Percentiles rank a stretch among this genome's conserved stretches.
Conservation (phyloP, 2,888 invertebrate genomes). For the Polyommatus iphigenia region DNA sequence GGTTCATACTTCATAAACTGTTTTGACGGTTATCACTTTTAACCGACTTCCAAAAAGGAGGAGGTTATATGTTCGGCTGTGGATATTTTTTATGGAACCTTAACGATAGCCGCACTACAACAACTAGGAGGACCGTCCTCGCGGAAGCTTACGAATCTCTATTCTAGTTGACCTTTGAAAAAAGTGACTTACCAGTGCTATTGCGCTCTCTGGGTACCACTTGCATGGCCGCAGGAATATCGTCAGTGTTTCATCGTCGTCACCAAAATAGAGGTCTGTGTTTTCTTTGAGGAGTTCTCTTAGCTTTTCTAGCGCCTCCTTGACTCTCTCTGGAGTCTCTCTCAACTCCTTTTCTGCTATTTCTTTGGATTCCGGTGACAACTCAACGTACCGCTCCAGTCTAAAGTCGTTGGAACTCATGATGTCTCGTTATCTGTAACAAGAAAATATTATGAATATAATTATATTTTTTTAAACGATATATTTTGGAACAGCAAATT, state of each 20-base stretch:
- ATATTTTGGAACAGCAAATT: neutral
- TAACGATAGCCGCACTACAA: too few relatives aligned
- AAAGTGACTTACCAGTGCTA: slow-evolving; percentile 83
- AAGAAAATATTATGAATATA: slow-evolving; percentile 12
- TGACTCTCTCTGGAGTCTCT: slow-evolving; percentile 85
- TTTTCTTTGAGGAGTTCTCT: slow-evolving; percentile 84
- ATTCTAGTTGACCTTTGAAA: neutral
- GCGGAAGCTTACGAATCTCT: too few relatives aligned
- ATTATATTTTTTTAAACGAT: neutral
- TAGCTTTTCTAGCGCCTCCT: slow-evolving; percentile 81
- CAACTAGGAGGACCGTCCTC: too few relatives aligned
- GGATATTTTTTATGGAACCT: too few relatives aligned
- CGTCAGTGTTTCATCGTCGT: slow-evolving; percentile 88
- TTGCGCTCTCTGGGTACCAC: slow-evolving; percentile 90
- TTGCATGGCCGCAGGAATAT: slow-evolving; percentile 91
- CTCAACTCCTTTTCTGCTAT: slow-evolving; percentile 83
- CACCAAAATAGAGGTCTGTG: slow-evolving; percentile 83
- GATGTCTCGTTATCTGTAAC: slow-evolving; percentile 50
- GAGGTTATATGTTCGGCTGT: too few relatives aligned
- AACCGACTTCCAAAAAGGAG: too few relatives aligned
- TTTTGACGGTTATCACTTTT: too few relatives aligned
- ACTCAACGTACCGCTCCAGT: slow-evolving; percentile 80
- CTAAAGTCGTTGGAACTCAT: slow-evolving; percentile 76
- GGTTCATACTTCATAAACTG: too few relatives aligned
- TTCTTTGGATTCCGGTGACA: slow-evolving; percentile 78